Evolutionary conservation across 64 coral and sea anemone species (phyloP).

Genomic region (Dendronephthya gigantea): DNA sequence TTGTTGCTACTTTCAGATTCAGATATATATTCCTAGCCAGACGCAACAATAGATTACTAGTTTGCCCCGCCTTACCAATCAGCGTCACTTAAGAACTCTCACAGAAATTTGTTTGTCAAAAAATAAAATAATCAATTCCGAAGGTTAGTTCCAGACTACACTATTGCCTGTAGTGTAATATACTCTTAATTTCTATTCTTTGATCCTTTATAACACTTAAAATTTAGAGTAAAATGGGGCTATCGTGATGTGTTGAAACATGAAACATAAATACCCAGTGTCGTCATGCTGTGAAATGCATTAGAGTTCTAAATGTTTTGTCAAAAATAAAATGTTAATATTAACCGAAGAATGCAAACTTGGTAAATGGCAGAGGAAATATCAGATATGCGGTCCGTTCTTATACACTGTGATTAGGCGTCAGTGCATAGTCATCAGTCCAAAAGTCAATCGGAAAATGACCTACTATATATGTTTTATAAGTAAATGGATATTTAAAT

Average conservation of each 20-base stretch:
- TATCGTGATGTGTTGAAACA: not conserved
- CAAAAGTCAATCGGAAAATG: too few species aligned
- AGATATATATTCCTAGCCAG: too few species aligned
- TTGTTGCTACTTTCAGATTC: not conserved
- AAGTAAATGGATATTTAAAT: too few species aligned
- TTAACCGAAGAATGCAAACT: not conserved
- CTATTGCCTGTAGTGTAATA: not conserved
- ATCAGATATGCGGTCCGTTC: too few species aligned
- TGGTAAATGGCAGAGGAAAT: too few species aligned
- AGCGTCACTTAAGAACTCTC: not conserved
- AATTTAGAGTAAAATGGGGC: not conserved
- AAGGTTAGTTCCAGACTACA: not conserved
- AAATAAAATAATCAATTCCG: not conserved
- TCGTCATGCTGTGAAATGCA: conserved; percentile 10
- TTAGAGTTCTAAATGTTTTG: not conserved
- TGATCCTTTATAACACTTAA: not conserved
- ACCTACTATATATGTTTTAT: too few species aligned
- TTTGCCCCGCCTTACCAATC: too few species aligned
- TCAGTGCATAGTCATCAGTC: too few species aligned
- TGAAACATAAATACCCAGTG: not conserved
- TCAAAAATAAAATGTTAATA: not conserved
- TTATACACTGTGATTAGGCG: too few species aligned
- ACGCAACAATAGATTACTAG: too few species aligned
- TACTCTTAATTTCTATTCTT: too few species aligned
- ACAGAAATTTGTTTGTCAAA: not conserved